Base-by-base conservation (phyloP, 2,888 invertebrate species). In the Caenorhabditis japonica region DNA sequence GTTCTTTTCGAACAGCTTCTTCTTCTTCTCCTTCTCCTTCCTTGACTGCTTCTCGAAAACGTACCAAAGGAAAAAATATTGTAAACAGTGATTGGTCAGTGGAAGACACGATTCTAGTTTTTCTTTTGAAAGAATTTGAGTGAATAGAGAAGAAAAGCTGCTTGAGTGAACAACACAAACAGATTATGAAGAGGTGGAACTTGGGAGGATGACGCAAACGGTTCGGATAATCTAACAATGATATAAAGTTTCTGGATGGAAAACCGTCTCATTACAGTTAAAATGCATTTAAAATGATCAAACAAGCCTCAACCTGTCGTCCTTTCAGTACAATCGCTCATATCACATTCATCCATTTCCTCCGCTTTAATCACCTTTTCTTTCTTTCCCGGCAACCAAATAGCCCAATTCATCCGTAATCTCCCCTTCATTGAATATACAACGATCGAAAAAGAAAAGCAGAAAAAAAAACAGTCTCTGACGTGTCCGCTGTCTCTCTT, bases 341-440 rank as follows among this genome's bases (percentile, higher is more conserved):
- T 55, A 47, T 47, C 47, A 47, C 36, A 49, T 49, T 34, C 30
- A 30, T 21, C 49, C 4, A 13, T 13, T 21, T 5, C 23, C 34
- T 43, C 25, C 19, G 23, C 23, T 46, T 34, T 36, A 49, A 49
- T 49, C 49, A 49, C 44, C 43, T 2, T 47, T 47, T 47, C 47
- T 59, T 43, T 51, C 30, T 38, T 27, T 36, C 58, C 41, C 12
- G n/a, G n/a, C n/a, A n/a, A 19, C 43, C 36, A 36, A 60, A 60
- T 60, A 51, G 60, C 51, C 60, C 60, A 41, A 60, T 60, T 60
- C 59, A 27, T 15, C 46, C 39, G 38, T 8, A 10, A n/a, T 13
- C n/a, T 17, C 15, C 38, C 58, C 36, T 46, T 62, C 62, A 62
- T 62, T 62, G 62, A 62, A 62, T 53, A 62, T 62, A 62, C 62